A percentile compares a stretch with the other conserved stretches of the same genome.
phyloP scores from a whole-genome alignment of 2,888 invertebrate genomes.

The Nesidiocoris tenuis region DNA sequence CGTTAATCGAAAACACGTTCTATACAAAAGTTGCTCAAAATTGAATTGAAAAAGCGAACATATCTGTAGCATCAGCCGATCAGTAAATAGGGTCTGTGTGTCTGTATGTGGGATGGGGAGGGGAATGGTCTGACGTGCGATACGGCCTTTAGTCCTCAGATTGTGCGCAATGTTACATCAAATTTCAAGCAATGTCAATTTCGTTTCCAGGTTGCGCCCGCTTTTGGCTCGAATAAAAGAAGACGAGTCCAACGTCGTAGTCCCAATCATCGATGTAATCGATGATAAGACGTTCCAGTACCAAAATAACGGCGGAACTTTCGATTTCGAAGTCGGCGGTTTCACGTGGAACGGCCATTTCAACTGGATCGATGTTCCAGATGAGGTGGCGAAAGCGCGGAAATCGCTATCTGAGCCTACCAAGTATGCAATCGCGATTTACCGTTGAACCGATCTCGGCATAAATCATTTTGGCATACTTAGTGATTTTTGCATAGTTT shows the following conservation, averaged over 20 bases:
- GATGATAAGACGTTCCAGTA: conserved; percentile 77
- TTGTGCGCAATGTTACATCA: too few relatives aligned
- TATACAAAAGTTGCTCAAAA: too few relatives aligned
- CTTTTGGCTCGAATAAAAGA: conserved; percentile 81
- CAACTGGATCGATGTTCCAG: conserved; percentile 81
- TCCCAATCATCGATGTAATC: conserved; percentile 94
- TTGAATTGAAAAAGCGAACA: too few relatives aligned
- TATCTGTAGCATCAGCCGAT: too few relatives aligned
- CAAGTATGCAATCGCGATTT: too few relatives aligned
- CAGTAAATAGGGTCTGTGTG: too few relatives aligned
- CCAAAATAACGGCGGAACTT: conserved; percentile 58
- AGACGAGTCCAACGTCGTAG: conserved; percentile 74
- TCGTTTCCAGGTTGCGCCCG: conserved; percentile 74
- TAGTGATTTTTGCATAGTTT: not conserved
- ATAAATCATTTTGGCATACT: not conserved
- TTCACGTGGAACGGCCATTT: conserved; percentile 90
- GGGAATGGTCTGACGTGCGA: too few relatives aligned
- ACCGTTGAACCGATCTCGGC: too few relatives aligned
- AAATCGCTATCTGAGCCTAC: conserved; percentile 65
- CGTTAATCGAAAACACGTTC: too few relatives aligned
- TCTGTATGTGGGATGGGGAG: too few relatives aligned
- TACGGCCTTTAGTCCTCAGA: too few relatives aligned
- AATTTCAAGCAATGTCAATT: too few relatives aligned
- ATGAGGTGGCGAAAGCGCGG: conserved; percentile 63
- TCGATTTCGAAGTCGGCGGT: conserved; percentile 66